A percentile compares a stretch with the other conserved stretches of the same genome.
These are phyloP conservation scores for Chelonus formosanus DNA, from an alignment of 2,888 invertebrate species.

Conservation along the genomic window DNA sequence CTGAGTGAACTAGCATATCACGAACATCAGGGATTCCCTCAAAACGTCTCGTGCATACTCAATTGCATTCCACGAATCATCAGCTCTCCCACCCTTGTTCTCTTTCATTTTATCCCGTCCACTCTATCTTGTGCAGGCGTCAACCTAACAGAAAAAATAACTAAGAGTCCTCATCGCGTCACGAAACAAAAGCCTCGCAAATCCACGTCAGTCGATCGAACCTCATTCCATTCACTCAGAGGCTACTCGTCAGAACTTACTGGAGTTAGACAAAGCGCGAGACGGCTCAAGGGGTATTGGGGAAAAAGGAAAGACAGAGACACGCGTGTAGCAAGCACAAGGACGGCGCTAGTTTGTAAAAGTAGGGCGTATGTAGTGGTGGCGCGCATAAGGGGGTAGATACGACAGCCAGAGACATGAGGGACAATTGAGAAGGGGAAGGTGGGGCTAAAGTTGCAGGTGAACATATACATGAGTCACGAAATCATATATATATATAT, in stretches of 20 bases:
- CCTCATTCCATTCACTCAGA: conserved; percentile 24
- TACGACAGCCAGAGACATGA: conserved; percentile 24
- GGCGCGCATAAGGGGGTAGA: conserved; percentile 18
- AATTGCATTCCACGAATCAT: conserved; percentile 17
- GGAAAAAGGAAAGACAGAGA: background rate
- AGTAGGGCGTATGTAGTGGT: conserved; percentile 29
- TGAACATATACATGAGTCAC: conserved; percentile 5
- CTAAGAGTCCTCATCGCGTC: conserved; percentile 3
- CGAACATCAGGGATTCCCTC: conserved; percentile 15
- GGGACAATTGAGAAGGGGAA: conserved; percentile 21
- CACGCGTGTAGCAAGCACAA: conserved; percentile 5
- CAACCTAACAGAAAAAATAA: conserved; percentile 6
- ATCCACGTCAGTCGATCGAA: conserved; percentile 30
- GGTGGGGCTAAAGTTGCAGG: conserved; percentile 15
- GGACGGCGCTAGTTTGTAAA: conserved; percentile 21
- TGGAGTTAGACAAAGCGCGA: conserved; percentile 13
- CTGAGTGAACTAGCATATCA: conserved; percentile 12
- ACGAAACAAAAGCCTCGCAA: conserved; percentile 19
- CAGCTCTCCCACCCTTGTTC: background rate
- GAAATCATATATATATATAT: no score
- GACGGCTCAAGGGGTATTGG: conserved; percentile 25
- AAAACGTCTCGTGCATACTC: conserved; percentile 9
- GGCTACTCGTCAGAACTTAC: conserved; percentile 14
- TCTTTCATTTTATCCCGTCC: background rate
- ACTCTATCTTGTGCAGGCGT: background rate